Evolutionary conservation across 2,888 invertebrate genomes (phyloP).

Genomic region (Blastobasis adustella): DNA sequence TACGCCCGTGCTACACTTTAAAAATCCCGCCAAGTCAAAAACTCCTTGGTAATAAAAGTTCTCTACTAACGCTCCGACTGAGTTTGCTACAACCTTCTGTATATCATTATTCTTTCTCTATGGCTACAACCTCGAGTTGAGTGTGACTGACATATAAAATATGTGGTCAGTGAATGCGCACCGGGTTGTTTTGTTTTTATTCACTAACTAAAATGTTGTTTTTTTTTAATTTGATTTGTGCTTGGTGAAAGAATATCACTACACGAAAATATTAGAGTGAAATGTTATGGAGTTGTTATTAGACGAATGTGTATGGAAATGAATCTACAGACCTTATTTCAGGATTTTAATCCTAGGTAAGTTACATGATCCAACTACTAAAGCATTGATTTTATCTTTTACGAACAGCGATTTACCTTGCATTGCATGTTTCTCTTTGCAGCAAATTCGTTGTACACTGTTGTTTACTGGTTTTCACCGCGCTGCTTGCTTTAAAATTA

Average conservation of each 20-base stretch:
- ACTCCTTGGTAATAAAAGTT: too few species aligned
- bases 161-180: too few species aligned
- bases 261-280: conserved; percentile 20
- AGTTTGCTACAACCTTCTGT: too few species aligned
- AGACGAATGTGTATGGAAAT: conserved; percentile 75
- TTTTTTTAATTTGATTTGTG: too few species aligned
- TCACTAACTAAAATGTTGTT: too few species aligned
- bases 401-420: neutral
- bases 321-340: conserved; percentile 92
- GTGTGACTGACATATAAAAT: too few species aligned
- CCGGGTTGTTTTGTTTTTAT: too few species aligned
- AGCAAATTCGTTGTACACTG: conserved; percentile 98
- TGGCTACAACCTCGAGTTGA: too few species aligned
- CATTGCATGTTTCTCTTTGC: conserved; percentile 24
- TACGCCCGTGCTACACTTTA: too few species aligned
- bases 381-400: neutral
- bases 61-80: too few species aligned
- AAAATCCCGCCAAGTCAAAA: too few species aligned
- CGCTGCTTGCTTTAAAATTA: conserved; percentile 90
- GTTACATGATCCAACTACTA: neutral
- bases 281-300: conserved; percentile 32
- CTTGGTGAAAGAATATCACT: conserved; percentile 8
- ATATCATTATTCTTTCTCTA: too few species aligned
- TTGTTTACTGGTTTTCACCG: conserved; percentile 93
- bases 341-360: conserved; percentile 94